Evolutionary conservation across 2,888 invertebrate genomes (phyloP), one percentile per base, ranked within the genome.

Genomic region (Lasius platythorax): DNA sequence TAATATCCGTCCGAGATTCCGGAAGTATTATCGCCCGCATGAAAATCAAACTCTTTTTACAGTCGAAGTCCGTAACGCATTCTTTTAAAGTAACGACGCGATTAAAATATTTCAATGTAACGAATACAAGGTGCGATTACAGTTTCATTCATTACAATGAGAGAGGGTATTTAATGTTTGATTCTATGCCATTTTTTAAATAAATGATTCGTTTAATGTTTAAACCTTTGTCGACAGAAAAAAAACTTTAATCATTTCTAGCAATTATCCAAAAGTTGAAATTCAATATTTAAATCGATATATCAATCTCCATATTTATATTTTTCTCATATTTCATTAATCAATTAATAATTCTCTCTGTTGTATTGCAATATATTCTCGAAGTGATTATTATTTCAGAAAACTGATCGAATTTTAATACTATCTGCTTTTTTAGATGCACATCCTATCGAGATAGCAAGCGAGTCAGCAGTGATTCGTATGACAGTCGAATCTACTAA

Each of bases 61-160:
- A 46, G 23, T 23, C 50, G 23, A 64, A 75, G 11, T 50, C 8
- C 37, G 33, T 50, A 46, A 37, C 64, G 2, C 9, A 5, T 43
- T 11, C 30, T n/a, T 74, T 58, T 46, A 28, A 43, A 64, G 33
- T 75, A 64, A 46, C n/a, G 8, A 30, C 18, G 43, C 12, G 61
- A 43, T 43, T 64, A 63, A 64, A 64, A 15, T 63, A 63, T 43
- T 30, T n/a, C 30, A 43, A 46, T 30, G 8, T 18, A 64, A 46
- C 2, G 5, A 61, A 74, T 3, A 11, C 18, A 12, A 74, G 6
- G 43, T 43, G 4, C 18, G 0, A 9, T n/a, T 63, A 74, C 15
- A 74, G 30, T 43, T 74, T 61, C n/a, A 63, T 63, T 58, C 56
- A n/a, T 18, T 61, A n/a, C 30, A 63, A 74, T 6, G 8, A 74